Evolutionary conservation across 2,888 invertebrate genomes (phyloP), one percentile per base, ranked within the genome.

Genomic region (Notodonta dromedarius): DNA sequence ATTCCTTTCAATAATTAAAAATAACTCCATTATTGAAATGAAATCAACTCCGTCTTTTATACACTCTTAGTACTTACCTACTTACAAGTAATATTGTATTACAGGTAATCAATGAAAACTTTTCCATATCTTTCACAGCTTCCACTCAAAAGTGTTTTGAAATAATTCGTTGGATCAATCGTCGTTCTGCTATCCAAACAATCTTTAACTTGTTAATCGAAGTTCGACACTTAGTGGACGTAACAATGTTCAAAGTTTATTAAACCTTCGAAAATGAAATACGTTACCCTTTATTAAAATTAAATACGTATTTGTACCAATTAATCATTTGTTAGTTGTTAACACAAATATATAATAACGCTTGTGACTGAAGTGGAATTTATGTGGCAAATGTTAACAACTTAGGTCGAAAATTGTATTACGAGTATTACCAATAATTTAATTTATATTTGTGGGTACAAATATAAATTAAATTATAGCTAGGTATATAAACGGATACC

Each of bases 191-290:
- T 70, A 78, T 78, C 76, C 76, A 85, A 85, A 83, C 79, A 84
- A 85, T 83, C 83, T 86, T 86, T 84, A 81, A 80, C 76, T 85
- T 82, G 85, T 81, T 84, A 85, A 81, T 82, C 79, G 59, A 83
- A 86, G 80, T 85, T 80, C 76, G 77, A 81, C 80, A 83, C 76
- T 76, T 64, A 65, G 63, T 76, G 72, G 70, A 82, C 78, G 78
- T 80, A 77, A 78, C 73, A 74, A 77, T 77, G 80, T 55, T 44
- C 62, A 57, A 76, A 71, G 78, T 84, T 82, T 74, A 75, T 73
- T 76, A 76, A 77, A 77, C 77, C 62, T 67, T 71, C 75, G 75
- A 67, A 71, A 78, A 82, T 74, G 66, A 77, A 76, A 80, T 79
- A 72, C 66, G 70, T 72, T 69, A 74, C 71, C 69, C 71, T 73